A percentile compares a stretch with the other conserved stretches of the same genome.
These are phyloP conservation scores for Brachionus plicatilis DNA, from an alignment of 1,140 invertebrate species.

Conservation along the genomic window DNA sequence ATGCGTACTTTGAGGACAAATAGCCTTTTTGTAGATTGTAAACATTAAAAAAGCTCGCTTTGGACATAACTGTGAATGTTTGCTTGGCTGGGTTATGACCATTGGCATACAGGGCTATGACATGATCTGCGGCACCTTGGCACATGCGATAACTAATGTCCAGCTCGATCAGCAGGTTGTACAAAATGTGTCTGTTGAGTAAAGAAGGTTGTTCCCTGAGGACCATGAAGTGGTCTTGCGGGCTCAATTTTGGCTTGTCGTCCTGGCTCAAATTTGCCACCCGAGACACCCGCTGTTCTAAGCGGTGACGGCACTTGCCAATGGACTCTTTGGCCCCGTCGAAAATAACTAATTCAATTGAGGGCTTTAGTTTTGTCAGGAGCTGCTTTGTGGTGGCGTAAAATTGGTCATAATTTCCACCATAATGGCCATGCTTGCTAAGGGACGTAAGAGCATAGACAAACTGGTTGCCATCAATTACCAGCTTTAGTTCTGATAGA, in stretches of 20 bases:
- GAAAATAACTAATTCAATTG: neutral
- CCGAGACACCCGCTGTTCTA: neutral
- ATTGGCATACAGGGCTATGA: neutral
- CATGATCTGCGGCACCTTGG: neutral
- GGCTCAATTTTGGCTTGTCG: neutral
- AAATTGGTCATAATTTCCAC: constrained; percentile 19
- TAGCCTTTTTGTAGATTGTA: constrained; percentile 1
- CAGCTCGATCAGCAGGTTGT: neutral
- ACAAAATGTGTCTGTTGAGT: neutral
- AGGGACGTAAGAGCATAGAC: neutral
- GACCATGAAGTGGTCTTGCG: neutral
- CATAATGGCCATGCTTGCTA: neutral
- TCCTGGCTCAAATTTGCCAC: neutral
- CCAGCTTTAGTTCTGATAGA: neutral
- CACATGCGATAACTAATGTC: neutral
- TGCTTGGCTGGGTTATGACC: neutral
- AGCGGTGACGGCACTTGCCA: neutral
- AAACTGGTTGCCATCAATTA: constrained; percentile 20
- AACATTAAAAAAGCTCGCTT: constrained; percentile 22
- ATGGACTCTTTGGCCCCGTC: constrained; percentile 9
- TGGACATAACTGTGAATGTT: constrained; percentile 18
- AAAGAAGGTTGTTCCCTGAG: neutral
- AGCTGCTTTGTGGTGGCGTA: neutral
- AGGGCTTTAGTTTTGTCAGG: neutral
- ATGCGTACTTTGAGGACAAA: constrained; percentile 5